Evolutionary conservation across 1,140 invertebrate genomes (phyloP).

Genomic region (Heliconius himera): DNA sequence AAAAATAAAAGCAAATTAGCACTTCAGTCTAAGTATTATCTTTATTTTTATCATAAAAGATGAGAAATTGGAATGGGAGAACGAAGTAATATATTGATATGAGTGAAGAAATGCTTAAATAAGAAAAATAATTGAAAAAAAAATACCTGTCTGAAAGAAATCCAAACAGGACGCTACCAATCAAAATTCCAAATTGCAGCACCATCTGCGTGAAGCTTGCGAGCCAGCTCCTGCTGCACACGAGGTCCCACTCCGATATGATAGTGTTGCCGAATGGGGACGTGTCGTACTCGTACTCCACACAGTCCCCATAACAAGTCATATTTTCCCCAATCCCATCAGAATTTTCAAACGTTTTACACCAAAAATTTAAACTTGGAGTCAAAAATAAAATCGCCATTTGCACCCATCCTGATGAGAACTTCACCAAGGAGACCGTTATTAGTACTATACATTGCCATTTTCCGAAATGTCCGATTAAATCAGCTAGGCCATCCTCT

Average conservation of each 20-base stretch:
- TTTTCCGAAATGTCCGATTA: constrained; percentile 81
- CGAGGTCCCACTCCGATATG: constrained; percentile 80
- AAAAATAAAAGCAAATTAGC: no score
- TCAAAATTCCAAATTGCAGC: constrained; percentile 78
- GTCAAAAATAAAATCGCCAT: constrained; percentile 80
- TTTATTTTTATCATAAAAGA: no score
- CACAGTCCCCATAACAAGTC: constrained; percentile 61
- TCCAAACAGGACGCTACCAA: constrained; percentile 81
- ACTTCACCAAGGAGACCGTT: constrained; percentile 80
- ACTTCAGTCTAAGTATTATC: no score
- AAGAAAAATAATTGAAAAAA: background rate
- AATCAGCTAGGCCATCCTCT: constrained; percentile 59
- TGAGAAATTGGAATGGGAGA: no score
- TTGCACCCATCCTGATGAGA: constrained; percentile 83
- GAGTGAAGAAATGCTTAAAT: background rate
- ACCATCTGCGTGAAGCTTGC: constrained; percentile 80
- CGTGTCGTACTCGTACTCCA: constrained; percentile 70
- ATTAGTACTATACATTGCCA: constrained; percentile 82
- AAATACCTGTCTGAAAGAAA: constrained; percentile 77
- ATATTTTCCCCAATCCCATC: constrained; percentile 45
- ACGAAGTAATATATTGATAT: no score
- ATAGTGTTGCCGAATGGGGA: constrained; percentile 77
- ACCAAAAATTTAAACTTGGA: constrained; percentile 53
- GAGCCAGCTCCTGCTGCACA: constrained; percentile 76
- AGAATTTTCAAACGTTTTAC: constrained; percentile 49